Conservation (phyloP, 37 sponge, comb jelly and placozoan genomes). For the Oopsacas minuta region DNA sequence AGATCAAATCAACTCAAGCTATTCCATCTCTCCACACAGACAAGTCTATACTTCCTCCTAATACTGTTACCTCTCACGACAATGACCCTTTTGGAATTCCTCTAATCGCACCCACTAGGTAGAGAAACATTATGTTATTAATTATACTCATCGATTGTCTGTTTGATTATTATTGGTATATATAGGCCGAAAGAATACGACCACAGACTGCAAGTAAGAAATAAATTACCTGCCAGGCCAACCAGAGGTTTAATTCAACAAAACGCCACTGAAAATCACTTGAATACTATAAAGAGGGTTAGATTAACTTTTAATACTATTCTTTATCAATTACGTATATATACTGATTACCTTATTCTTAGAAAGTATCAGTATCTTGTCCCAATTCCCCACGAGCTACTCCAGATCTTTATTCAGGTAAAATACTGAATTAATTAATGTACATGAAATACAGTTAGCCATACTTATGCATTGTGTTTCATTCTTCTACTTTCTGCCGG, state of each 20-base stretch:
- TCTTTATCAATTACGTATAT: too few relatives aligned
- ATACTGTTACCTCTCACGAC: neutral
- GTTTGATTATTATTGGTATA: neutral
- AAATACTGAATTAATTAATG: too few relatives aligned
- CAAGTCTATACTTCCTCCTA: neutral
- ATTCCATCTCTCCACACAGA: too few relatives aligned
- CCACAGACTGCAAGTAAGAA: neutral
- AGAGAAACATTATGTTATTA: neutral
- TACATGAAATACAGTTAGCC: too few relatives aligned
- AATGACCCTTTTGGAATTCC: neutral
- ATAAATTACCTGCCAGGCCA: neutral
- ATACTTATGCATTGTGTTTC: too few relatives aligned
- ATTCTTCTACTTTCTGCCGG: too few relatives aligned
- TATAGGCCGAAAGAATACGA: neutral
- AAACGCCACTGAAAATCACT: neutral
- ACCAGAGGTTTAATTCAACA: neutral
- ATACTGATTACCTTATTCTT: too few relatives aligned
- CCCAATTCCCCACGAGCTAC: too few relatives aligned
- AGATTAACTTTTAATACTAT: too few relatives aligned
- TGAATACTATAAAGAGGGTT: neutral
- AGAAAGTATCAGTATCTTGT: too few relatives aligned
- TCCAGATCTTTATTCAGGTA: too few relatives aligned
- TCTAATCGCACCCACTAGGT: neutral
- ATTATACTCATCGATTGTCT: neutral
- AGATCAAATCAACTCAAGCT: neutral